Base-by-base conservation (phyloP, 1,140 invertebrate genomes). In the Drosophila arawakana region DNA sequence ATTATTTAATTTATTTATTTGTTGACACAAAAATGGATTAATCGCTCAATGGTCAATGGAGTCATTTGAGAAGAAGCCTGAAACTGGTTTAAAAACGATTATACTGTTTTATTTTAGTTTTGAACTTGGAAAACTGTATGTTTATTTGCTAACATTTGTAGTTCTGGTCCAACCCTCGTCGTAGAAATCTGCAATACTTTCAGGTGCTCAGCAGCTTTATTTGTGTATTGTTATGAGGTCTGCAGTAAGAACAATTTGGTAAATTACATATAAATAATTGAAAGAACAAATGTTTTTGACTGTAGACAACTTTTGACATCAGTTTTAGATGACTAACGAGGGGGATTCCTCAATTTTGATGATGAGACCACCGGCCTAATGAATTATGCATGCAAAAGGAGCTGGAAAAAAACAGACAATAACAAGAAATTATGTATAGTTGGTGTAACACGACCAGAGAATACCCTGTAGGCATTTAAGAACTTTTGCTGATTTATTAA, bases 231-330 rank as follows among this genome's bases (percentile, higher is more conserved):
- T 63, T 57, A 44, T 57, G 35, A 59, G 34, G 44, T 35, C 37
- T 43, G 44, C 43, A 44, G 54, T 57, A 77, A 80, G 77, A 70
- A 78, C 83, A 80, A 80, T 86, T 86, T 80, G 76, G 25, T 49
- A 79, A 88, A 86, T 86, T 88, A 86, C 83, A 83, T 86, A 77
- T 86, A 79, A 86, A 86, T 86, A 86, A 86, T 86, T 82, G 83
- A 86, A 83, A 83, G 66, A 80, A 88, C 83, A 88, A 86, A 86
- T 88, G 82, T 82, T 84, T 84, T 71, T 74, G 71, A 61, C 76
- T 50, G 72, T 77, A 73, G 76, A 88, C 66, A 88, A 77, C 25
- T 88, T 86, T 80, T 82, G 76, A 88, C 76, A 82, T 73, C 66
- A 30, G 69, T 88, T 88, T 80, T 76, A 58, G 65, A 73, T 25